Evolutionary conservation across 2,797 vertebrate species (phyloP), one percentile per base, ranked within the genome.

Genomic region (Amphiprion clarkii): DNA sequence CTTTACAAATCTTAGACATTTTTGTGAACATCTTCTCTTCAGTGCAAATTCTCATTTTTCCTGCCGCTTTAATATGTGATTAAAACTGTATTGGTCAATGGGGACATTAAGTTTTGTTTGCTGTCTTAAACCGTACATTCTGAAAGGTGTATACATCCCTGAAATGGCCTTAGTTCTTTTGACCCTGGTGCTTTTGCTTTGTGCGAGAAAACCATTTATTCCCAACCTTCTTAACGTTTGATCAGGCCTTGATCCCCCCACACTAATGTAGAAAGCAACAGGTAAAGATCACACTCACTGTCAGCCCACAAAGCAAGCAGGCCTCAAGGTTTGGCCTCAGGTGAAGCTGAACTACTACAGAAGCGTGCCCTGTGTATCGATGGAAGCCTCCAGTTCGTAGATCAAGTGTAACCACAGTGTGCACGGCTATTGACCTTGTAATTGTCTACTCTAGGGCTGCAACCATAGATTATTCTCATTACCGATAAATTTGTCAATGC

Each of bases 391-490:
- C 42, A 71, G 77, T 49, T 48, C n/a, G 74, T 67, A 81, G 81
- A 88, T 82, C 54, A 79, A 66, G 58, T 72, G 55, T 61, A 74
- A 72, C 74, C 61, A 53, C 71, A 27, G 66, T 74, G 62, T 75
- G 80, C 77, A 72, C 71, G 31, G 54, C 56, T 71, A 60, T 60
- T 84, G 62, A 72, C 67, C 56, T 70, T 73, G 69, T 72, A 72
- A 51, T 67, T 79, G 76, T 79, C 72, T 60, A 42, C 48, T 79
- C 23, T 40, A 23, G 55, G 64, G 71, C 53, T 67, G 44, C 68
- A 62, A 19, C 33, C 57, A 84, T 81, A 69, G 78, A 88, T 86
- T 84, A 72, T 72, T 86, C 75, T 69, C 40, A 36, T 51, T 52
- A 76, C 79, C 58, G 82, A 56, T 82, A 75, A 61, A 77, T 61